Base-by-base conservation (phyloP, 2,113 vertebrate genomes). In the Callocephalon fimbriatum region DNA sequence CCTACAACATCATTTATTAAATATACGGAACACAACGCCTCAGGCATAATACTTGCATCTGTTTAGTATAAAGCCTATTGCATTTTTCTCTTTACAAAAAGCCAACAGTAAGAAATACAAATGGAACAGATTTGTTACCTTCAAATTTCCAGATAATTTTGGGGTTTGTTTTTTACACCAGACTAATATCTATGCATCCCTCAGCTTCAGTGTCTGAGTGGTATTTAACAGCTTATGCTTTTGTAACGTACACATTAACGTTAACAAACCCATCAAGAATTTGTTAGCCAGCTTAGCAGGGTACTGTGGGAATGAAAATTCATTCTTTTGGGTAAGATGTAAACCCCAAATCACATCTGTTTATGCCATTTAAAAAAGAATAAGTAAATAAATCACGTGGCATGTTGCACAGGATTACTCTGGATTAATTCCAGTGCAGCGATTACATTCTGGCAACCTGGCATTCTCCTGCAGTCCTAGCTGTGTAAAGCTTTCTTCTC, bases 1-100 rank as follows among this genome's bases (percentile, higher is more conserved):
- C 59, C 78, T 83, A 88, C 71, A 85, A 63, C 20, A 70, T 83
- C 29, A 90, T 86, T 93, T 88, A 96, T 84, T 96, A 88, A 88
- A 79, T 74, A 88, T 21, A 86, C 3, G n/a, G 85, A 73, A 80
- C 35, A 53, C 20, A 70, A 62, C 0, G 2, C 50, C 65, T 79
- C 71, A 70, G 78, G 54, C 29, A 2, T 31, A 66, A 45, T 47
- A 59, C 35, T n/a, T 63, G 25, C 74, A 79, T 38, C 66, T 67
- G 68, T 54, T 86, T 38, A 74, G 71, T n/a, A 79, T 16, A 73
- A 89, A 70, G 31, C 40, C 62, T 31, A 32, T 13, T 45, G 29
- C 14, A 53, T 53, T 73, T 76, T 78, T 78, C 18, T 25, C 22
- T 32, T 72, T 38, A 68, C 42, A 45, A 56, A 87, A 72, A 76